These are phyloP conservation scores for Odocoileus virginianus DNA, from an alignment of 2,113 vertebrate genomes.

Conservation along the genomic window DNA sequence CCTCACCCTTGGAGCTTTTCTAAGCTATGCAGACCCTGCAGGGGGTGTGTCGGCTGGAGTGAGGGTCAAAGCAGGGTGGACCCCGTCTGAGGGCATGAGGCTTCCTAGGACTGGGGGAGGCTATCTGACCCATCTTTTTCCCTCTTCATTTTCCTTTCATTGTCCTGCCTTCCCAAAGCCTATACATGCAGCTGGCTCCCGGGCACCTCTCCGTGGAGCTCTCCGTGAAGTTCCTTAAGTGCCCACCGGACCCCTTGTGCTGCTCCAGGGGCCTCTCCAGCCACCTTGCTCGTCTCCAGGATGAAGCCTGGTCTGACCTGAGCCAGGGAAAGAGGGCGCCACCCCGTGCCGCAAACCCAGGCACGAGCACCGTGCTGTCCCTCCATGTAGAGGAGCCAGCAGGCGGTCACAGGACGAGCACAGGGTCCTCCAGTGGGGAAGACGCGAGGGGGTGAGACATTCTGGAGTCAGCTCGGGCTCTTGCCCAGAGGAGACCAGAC, in stretches of 20 bases:
- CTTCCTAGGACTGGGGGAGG: not conserved
- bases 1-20: not conserved
- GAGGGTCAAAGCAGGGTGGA: not conserved
- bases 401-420: not conserved
- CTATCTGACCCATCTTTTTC: not conserved
- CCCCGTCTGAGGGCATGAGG: not conserved
- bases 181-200: not conserved
- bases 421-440: not conserved
- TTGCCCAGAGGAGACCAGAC: not conserved
- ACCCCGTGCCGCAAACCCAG: not conserved
- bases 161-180: not conserved
- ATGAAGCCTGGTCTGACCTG: not conserved
- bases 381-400: not conserved
- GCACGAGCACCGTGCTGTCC: not conserved
- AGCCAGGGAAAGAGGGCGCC: not conserved
- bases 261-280: not conserved
- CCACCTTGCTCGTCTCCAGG: not conserved
- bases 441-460: not conserved
- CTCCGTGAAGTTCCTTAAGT: not conserved
- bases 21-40: not conserved
- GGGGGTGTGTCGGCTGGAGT: not conserved
- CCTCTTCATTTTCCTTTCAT: not conserved
- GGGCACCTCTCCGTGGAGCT: not conserved
- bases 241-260: not conserved
- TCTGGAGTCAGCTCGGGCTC: not conserved